These are phyloP conservation scores for Meta bourneti DNA, from an alignment of 2,888 invertebrate genomes.

Conservation along the genomic window DNA sequence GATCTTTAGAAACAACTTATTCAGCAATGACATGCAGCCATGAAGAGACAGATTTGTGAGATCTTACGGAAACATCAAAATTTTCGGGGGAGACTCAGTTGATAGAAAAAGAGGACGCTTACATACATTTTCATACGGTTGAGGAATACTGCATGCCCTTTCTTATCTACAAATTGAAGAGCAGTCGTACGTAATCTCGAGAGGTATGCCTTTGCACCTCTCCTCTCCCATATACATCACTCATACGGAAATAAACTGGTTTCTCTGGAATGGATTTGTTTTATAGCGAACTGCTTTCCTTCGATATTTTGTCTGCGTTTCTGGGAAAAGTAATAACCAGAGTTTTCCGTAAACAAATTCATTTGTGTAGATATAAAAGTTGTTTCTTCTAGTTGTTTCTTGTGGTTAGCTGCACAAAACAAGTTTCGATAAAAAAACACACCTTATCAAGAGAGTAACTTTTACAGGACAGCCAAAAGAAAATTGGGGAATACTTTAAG, in stretches of 20 bases:
- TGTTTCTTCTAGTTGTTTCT: too few relatives aligned
- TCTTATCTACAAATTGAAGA: conserved; percentile 48
- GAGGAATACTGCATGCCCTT: conserved; percentile 35
- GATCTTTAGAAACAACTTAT: background rate
- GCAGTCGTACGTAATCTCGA: conserved; percentile 41
- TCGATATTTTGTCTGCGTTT: background rate
- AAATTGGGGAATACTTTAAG: too few relatives aligned
- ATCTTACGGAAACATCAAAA: background rate
- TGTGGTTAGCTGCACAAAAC: too few relatives aligned
- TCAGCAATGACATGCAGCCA: background rate
- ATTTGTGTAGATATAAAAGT: background rate
- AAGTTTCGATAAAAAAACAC: too few relatives aligned
- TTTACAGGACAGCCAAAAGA: too few relatives aligned
- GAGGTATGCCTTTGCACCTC: conserved; percentile 16
- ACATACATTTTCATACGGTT: background rate
- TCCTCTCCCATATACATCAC: background rate
- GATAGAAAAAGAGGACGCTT: background rate
- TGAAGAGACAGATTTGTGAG: background rate
- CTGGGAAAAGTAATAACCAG: background rate
- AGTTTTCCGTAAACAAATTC: background rate
- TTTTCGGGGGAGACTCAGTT: background rate
- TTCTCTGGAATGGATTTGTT: background rate
- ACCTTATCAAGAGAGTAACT: too few relatives aligned
- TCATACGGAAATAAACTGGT: conserved; percentile 1
- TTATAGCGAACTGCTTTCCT: background rate